These are phyloP conservation scores for Sebastes baramenuke DNA, from an alignment of 2,797 vertebrate genomes.

Conservation along the genomic window DNA sequence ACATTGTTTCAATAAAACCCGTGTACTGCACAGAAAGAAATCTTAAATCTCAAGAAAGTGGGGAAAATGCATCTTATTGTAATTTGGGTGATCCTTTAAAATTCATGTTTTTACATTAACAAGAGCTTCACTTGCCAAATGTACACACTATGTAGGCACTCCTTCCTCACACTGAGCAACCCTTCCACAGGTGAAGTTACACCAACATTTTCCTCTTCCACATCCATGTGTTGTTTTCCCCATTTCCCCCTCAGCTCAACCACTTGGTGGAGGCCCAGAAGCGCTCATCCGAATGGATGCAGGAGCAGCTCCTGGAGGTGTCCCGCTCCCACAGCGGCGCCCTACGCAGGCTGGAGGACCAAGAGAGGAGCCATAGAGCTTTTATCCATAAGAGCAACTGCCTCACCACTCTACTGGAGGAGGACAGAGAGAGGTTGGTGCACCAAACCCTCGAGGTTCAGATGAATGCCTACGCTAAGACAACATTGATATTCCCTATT, in stretches of 20 bases:
- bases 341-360: constrained; percentile 85
- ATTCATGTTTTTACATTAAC: background rate
- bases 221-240: background rate
- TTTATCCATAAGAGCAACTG: constrained; percentile 87
- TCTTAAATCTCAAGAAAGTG: background rate
- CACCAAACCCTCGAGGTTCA: constrained; percentile 12
- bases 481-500: constrained; percentile 27
- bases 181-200: background rate
- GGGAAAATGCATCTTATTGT: background rate
- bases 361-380: constrained; percentile 87
- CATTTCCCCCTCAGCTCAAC: constrained; percentile 80
- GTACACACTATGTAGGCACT: background rate
- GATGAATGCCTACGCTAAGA: constrained; percentile 23
- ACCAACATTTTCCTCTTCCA: background rate
- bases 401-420: constrained; percentile 88
- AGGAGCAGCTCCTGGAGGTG: constrained; percentile 87
- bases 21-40: background rate
- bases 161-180: background rate
- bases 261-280: constrained; percentile 86
- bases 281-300: constrained; percentile 83
- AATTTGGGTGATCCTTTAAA: background rate
- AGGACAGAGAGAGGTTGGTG: constrained; percentile 90
- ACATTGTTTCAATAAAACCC: background rate
- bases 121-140: background rate
- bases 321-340: constrained; percentile 85